Percentiles rank a stretch among this genome's conserved stretches.
phyloP scores from a whole-genome alignment of 2,113 vertebrate genomes.

The Diadophis punctatus region DNA sequence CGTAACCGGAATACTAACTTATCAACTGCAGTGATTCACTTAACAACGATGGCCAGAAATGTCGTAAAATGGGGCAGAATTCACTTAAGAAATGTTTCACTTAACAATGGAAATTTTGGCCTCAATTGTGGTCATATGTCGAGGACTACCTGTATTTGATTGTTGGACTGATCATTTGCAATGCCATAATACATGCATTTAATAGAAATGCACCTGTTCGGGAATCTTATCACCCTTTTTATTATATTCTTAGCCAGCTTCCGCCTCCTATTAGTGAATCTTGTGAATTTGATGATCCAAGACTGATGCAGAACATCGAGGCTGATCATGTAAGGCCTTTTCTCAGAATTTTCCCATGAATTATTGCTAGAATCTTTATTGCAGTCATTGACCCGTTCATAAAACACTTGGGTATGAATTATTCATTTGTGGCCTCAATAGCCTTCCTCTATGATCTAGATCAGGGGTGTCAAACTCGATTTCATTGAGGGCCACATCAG shows the following conservation, averaged over 20 bases:
- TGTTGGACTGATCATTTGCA: neutral
- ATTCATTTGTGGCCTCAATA: neutral
- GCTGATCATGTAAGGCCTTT: slow-evolving; percentile 80
- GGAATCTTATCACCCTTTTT: slow-evolving; percentile 14
- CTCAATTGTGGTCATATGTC: no score
- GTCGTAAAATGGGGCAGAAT: no score
- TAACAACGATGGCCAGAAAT: no score
- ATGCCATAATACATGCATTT: neutral
- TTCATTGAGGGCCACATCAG: no score
- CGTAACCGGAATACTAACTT: no score
- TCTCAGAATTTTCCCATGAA: neutral
- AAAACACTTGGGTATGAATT: neutral
- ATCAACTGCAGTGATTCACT: no score
- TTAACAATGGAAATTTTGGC: no score
- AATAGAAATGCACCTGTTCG: neutral
- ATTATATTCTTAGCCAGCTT: slow-evolving; percentile 75
- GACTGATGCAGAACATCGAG: slow-evolving; percentile 92
- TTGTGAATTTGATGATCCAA: slow-evolving; percentile 90
- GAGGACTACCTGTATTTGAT: neutral
- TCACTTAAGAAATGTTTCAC: no score
- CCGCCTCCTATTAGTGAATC: slow-evolving; percentile 81
- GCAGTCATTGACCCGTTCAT: neutral
- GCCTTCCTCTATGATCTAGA: neutral
- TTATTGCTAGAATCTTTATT: neutral
- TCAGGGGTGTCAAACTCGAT: neutral